Evolutionary conservation across 2,888 invertebrate species (phyloP).

Genomic region (Diaprepes abbreviatus): DNA sequence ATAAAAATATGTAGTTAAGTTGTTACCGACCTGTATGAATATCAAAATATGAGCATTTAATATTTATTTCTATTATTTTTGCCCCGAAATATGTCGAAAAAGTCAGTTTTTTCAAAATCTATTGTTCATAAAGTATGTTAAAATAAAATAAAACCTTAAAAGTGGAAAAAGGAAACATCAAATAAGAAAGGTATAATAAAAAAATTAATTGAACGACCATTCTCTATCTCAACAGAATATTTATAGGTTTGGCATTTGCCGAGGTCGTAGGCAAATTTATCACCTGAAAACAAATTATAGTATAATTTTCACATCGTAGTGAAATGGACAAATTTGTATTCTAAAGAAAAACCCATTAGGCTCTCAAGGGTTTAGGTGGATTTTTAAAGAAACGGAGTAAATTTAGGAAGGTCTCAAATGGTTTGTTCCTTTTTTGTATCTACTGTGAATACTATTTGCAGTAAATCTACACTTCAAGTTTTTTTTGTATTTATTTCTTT

Average conservation of each 20-base stretch:
- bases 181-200: neutral
- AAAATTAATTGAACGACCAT: slow-evolving; percentile 36
- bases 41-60: no score
- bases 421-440: slow-evolving; percentile 41
- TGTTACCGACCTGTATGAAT: no score
- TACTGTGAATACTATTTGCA: slow-evolving; percentile 28
- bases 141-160: no score
- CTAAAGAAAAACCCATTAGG: slow-evolving; percentile 49
- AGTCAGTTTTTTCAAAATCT: no score
- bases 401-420: slow-evolving; percentile 34
- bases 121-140: no score
- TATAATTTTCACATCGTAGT: slow-evolving; percentile 50
- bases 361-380: slow-evolving; percentile 39
- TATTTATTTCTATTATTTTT: no score
- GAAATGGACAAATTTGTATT: slow-evolving; percentile 54
- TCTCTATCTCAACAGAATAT: slow-evolving; percentile 27
- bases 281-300: slow-evolving; percentile 47
- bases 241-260: slow-evolving; percentile 27
- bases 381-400: slow-evolving; percentile 48
- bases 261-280: slow-evolving; percentile 35
- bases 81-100: no score
- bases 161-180: neutral
- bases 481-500: slow-evolving; percentile 10
- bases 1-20: no score
- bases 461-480: slow-evolving; percentile 30